Conservation (phyloP, 1,140 invertebrate genomes). For the Panulirus ornatus region DNA sequence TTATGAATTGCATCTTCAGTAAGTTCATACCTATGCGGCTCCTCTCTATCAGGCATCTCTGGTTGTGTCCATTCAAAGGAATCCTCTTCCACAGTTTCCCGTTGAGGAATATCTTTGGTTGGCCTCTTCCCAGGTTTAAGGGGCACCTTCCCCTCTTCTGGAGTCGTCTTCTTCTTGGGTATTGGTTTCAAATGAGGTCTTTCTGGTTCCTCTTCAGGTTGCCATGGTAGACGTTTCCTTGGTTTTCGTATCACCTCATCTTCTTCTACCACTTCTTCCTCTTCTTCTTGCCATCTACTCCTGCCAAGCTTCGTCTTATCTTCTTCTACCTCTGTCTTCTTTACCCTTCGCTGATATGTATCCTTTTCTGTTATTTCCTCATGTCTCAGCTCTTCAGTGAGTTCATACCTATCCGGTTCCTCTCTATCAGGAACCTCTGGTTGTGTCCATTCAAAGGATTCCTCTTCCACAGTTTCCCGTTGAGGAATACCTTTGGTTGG, state of each 20-base stretch:
- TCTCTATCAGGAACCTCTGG: slow-evolving; percentile 76
- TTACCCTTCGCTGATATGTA: slow-evolving; percentile 37
- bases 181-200: slow-evolving; percentile 33
- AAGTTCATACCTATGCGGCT: slow-evolving; percentile 43
- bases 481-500: slow-evolving; percentile 68
- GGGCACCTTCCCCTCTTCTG: slow-evolving; percentile 48
- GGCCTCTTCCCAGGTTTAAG: slow-evolving; percentile 74
- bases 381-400: slow-evolving; percentile 47
- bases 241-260: slow-evolving; percentile 59
- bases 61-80: slow-evolving; percentile 68
- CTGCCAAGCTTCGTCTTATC: slow-evolving; percentile 47
- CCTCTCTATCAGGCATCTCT: slow-evolving; percentile 74
- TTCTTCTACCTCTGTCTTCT: slow-evolving; percentile 12
- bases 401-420: slow-evolving; percentile 51
- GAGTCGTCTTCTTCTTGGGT: slow-evolving; percentile 47
- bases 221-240: slow-evolving; percentile 44
- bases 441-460: slow-evolving; percentile 60
- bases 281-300: slow-evolving; percentile 39
- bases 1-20: slow-evolving; percentile 47
- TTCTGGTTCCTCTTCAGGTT: slow-evolving; percentile 64
- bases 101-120: slow-evolving; percentile 66
- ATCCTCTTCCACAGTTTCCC: slow-evolving; percentile 34
- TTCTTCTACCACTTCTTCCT: slow-evolving; percentile 58
- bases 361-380: slow-evolving; percentile 76
- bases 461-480: slow-evolving; percentile 19